A percentile compares a stretch with the other conserved stretches of the same genome.
These are phyloP conservation scores for Idaea dimidiata DNA, from an alignment of 2,888 invertebrate genomes.

Conservation along the genomic window DNA sequence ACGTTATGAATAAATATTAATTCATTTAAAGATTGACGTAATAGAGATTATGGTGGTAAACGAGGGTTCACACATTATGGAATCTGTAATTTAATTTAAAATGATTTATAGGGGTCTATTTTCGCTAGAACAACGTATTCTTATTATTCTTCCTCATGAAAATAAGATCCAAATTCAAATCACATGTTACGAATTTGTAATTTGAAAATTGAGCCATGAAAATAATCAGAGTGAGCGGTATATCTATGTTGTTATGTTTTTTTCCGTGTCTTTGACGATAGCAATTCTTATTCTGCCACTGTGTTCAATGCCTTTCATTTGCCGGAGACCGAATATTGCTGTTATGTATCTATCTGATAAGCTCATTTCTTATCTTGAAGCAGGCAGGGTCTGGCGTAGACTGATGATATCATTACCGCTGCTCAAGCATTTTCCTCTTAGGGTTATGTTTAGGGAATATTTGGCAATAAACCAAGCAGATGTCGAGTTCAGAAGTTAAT, in stretches of 20 bases:
- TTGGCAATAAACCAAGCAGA: neutral
- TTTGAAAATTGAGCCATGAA: conserved; percentile 10
- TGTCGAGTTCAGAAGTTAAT: neutral
- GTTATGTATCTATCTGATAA: conserved; percentile 56
- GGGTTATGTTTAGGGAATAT: conserved; percentile 6
- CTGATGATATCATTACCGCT: conserved; percentile 49
- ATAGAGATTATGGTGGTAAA: conserved; percentile 5
- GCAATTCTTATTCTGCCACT: conserved; percentile 21
- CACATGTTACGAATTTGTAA: conserved; percentile 29
- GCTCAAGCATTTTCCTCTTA: conserved; percentile 38
- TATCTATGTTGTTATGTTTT: conserved; percentile 7
- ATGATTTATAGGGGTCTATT: conserved; percentile 27
- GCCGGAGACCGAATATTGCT: conserved; percentile 43
- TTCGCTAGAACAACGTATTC: conserved; percentile 26
- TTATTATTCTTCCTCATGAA: conserved; percentile 23
- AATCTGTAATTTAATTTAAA: conserved; percentile 26
- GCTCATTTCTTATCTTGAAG: conserved; percentile 57
- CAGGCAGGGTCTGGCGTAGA: conserved; percentile 37
- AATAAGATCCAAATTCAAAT: conserved; percentile 23
- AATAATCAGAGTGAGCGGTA: conserved; percentile 4
- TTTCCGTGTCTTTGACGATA: conserved; percentile 18
- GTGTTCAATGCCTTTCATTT: conserved; percentile 32
- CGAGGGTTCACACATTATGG: conserved; percentile 15
- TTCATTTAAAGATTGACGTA: conserved; percentile 1
- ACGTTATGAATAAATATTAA: neutral